These are phyloP conservation scores for Drosophila tropicalis DNA, from an alignment of 1,140 invertebrate genomes.

Conservation along the genomic window DNA sequence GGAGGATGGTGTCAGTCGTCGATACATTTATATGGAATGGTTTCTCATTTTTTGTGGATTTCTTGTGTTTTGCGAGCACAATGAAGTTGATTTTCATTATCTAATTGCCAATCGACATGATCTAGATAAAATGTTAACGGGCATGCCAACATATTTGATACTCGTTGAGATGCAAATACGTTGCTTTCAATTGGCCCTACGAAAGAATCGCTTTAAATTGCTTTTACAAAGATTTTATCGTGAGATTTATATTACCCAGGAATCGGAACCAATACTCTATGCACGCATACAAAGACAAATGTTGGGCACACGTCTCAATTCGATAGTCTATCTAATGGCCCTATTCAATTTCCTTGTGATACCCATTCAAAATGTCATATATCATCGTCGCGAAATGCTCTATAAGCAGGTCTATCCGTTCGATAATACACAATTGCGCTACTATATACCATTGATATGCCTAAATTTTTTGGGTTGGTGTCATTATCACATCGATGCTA, in stretches of 20 bases:
- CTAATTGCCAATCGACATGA: conserved; percentile 49
- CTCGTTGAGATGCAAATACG: conserved; percentile 67
- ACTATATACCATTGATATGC: conserved; percentile 52
- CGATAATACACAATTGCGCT: conserved; percentile 48
- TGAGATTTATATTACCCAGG: conserved; percentile 56
- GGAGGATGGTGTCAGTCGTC: conserved; percentile 44
- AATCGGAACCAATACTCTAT: conserved; percentile 36
- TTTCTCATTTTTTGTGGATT: conserved; percentile 51
- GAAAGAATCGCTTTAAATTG: conserved; percentile 50
- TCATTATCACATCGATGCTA: conserved; percentile 61
- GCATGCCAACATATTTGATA: conserved; percentile 65
- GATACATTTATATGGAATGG: conserved; percentile 32
- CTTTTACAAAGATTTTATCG: conserved; percentile 63
- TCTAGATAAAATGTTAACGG: conserved; percentile 64
- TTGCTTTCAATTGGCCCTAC: conserved; percentile 56
- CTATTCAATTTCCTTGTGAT: conserved; percentile 56
- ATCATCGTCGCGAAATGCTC: conserved; percentile 58
- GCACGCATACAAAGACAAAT: conserved; percentile 52
- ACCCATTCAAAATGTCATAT: conserved; percentile 54
- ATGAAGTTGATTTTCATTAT: conserved; percentile 64
- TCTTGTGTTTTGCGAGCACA: conserved; percentile 52
- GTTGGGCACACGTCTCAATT: conserved; percentile 55
- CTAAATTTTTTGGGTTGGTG: conserved; percentile 63
- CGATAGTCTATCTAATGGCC: conserved; percentile 53
- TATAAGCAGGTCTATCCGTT: conserved; percentile 67